A percentile compares a stretch with the other conserved stretches of the same genome.
Evolutionary conservation across 92 coral and sea anemone genomes (phyloP).

Genomic region (Siderastrea radians): DNA sequence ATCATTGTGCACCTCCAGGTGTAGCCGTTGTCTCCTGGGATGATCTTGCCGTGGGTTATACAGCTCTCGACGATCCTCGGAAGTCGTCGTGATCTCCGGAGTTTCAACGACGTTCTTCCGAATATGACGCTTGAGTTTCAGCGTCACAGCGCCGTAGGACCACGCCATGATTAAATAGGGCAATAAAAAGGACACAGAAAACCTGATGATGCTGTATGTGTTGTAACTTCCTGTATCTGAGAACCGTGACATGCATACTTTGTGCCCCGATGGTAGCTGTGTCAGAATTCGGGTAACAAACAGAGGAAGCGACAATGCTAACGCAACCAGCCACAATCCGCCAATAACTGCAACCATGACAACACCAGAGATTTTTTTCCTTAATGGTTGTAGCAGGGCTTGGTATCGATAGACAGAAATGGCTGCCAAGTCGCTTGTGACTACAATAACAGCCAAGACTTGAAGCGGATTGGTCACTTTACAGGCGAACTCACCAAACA

Average conservation of each 20-base stretch:
- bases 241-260: conserved; percentile 25
- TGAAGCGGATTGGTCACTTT: conserved; percentile 73
- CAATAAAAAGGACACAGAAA: conserved; percentile 58
- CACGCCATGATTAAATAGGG: conserved; percentile 74
- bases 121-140: conserved; percentile 71
- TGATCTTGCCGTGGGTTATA: not conserved
- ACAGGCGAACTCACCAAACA: conserved; percentile 80
- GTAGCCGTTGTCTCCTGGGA: not conserved
- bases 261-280: conserved; percentile 3
- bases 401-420: conserved; percentile 72
- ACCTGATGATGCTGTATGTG: conserved; percentile 43
- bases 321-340: conserved; percentile 55
- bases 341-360: conserved; percentile 39
- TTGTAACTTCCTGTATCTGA: not conserved
- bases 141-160: conserved; percentile 78
- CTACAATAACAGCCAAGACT: conserved; percentile 66
- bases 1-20: not conserved
- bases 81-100: conserved; percentile 7
- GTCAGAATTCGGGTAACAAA: conserved; percentile 35
- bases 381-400: conserved; percentile 11
- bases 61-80: conserved; percentile 29
- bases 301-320: conserved; percentile 59
- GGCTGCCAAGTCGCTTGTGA: conserved; percentile 80
- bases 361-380: conserved; percentile 8
- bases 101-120: conserved; percentile 36